Percentiles rank a stretch among this genome's conserved stretches.
phyloP scores from a whole-genome alignment of 2,113 vertebrate genomes.

The Scolopax mira region DNA sequence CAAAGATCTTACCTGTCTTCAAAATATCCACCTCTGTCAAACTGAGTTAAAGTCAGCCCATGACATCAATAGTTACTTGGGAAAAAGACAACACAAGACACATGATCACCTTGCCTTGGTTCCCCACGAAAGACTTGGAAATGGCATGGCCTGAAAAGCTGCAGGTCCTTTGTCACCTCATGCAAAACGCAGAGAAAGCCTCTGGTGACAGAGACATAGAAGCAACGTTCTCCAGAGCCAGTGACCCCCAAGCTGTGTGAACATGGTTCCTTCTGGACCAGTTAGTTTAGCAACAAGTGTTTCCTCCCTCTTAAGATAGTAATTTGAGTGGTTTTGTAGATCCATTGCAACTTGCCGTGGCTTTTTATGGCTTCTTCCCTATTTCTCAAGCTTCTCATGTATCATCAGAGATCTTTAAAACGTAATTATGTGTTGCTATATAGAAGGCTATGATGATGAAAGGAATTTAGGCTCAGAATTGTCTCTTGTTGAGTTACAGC shows the following conservation, averaged over 20 bases:
- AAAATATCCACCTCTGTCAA: neutral
- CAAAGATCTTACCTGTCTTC: neutral
- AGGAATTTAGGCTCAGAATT: neutral
- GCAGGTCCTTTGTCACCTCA: neutral
- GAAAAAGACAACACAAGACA: neutral
- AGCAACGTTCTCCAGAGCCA: neutral
- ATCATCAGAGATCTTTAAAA: neutral
- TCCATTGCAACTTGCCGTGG: neutral
- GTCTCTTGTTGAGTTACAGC: neutral
- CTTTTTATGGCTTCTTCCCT: neutral
- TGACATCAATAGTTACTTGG: neutral
- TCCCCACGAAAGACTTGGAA: neutral
- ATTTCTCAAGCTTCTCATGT: neutral
- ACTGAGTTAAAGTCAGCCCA: neutral
- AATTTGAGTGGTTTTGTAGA: neutral
- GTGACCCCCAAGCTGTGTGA: neutral
- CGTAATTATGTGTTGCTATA: neutral
- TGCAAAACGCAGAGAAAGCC: neutral
- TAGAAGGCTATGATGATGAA: neutral
- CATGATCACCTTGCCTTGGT: neutral
- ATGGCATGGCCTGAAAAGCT: neutral
- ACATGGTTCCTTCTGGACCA: neutral
- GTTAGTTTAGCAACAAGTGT: neutral
- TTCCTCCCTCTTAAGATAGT: neutral
- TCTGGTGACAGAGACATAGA: accelerated